Base-by-base conservation (phyloP, 2,888 invertebrate genomes). In the Nomada goodeniana region DNA sequence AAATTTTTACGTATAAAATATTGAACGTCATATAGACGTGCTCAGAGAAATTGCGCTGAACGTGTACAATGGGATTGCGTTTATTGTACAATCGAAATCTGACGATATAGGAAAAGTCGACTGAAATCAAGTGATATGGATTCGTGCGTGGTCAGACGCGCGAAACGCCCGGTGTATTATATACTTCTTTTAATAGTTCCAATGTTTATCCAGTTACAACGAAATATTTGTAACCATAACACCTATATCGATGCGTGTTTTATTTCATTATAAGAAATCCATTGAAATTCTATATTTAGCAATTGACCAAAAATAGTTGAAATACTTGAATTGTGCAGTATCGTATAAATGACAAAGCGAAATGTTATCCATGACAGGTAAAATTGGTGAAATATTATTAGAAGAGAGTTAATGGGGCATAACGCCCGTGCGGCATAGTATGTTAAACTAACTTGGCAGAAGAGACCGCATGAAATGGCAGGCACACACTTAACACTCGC, bases 111-210 rank as follows among this genome's bases (percentile, higher is more conserved):
- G 29, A 59, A 20, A 15, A 2, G 26, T n/a, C 7, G 26, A 63
- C 23, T n/a, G 11, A 26, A n/a, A 29, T 29, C 44, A 44, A 53
- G 72, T 72, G 64, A 64, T 64, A 72, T 55, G 55, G 64, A 20
- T 72, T 26, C 42, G 53, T 26, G 42, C 44, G 13, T 52, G 42
- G 64, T 42, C 72, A 26, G 63, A 29, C 64, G 18, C 53, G 63
- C 44, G 61, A 18, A 15, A 42, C 42, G 26, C 13, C 5, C 53
- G 7, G 53, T 63, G 23, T 13, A 53, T 36, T 15, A 23, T 13
- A 42, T 26, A 15, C 10, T 53, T 23, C 36, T 52, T 52, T 52
- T 42, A n/a, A 42, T 53, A 42, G 23, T 26, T 13, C 5, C 7
- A 2, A 13, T 20, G 18, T 57, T 36, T 36, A 36, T 36, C 36